Percentiles rank a stretch among this genome's conserved stretches.
Evolutionary conservation across 1,140 invertebrate species (phyloP).

Genomic region (Triops cancriformis): DNA sequence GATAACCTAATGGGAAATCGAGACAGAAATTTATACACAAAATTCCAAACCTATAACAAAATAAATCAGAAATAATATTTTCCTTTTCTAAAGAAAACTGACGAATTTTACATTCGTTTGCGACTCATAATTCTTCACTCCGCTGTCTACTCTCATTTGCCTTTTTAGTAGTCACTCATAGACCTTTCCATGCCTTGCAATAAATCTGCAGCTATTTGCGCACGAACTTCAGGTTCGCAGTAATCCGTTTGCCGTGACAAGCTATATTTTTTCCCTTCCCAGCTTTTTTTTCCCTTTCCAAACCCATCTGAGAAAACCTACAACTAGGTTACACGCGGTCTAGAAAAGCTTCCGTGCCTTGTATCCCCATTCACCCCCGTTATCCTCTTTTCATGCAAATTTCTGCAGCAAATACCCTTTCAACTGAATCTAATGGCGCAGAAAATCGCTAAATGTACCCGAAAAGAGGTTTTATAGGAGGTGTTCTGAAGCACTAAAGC

Average conservation of each 20-base stretch:
- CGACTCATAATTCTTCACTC: neutral
- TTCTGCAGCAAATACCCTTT: neutral
- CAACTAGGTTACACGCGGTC: neutral
- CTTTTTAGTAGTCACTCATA: neutral
- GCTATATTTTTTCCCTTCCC: neutral
- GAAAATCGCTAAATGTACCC: neutral
- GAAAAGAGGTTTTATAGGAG: neutral
- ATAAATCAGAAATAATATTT: neutral
- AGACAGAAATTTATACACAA: neutral
- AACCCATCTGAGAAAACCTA: neutral
- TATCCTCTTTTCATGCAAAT: slow-evolving; percentile 14
- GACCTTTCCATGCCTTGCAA: neutral
- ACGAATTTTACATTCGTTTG: neutral
- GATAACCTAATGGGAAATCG: slow-evolving; percentile 27
- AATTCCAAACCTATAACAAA: too few relatives aligned
- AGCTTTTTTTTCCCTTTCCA: neutral
- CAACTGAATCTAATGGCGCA: neutral
- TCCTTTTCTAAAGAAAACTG: neutral
- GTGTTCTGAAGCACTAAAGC: neutral
- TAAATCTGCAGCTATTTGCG: neutral
- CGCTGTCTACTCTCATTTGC: neutral
- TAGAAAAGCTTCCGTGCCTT: too few relatives aligned
- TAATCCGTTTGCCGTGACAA: neutral
- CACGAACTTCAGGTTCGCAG: neutral
- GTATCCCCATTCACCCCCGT: too few relatives aligned